Evolutionary conservation across 2,797 vertebrate species (phyloP).

Genomic region (Urophycis tenuis): DNA sequence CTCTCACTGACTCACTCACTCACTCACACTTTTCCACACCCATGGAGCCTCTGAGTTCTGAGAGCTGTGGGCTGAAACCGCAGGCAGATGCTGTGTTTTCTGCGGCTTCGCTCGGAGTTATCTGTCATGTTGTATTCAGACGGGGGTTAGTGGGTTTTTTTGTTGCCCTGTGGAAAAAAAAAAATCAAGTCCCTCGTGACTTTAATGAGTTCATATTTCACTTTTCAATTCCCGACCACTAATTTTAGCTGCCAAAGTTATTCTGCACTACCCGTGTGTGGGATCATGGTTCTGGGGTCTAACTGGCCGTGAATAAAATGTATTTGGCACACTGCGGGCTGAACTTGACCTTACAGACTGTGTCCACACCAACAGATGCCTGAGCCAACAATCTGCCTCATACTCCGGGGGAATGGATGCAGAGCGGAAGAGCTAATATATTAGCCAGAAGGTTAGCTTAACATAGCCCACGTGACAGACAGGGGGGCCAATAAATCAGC

Average conservation of each 20-base stretch:
- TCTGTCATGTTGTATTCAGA: not conserved
- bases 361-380: not conserved
- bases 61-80: not conserved
- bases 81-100: not conserved
- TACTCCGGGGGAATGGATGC: not conserved
- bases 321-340: not conserved
- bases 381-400: not conserved
- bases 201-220: not conserved
- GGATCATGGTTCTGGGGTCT: not conserved
- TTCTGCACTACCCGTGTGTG: too few relatives aligned
- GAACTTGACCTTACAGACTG: not conserved
- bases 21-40: too few relatives aligned
- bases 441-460: not conserved
- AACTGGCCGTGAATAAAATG: not conserved
- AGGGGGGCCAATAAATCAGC: not conserved
- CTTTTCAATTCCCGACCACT: not conserved
- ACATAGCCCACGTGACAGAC: not conserved
- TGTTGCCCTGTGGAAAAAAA: not conserved
- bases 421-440: not conserved
- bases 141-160: not conserved
- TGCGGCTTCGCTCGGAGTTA: not conserved
- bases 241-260: not conserved
- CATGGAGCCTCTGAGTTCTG: not conserved
- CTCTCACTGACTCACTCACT: too few relatives aligned
- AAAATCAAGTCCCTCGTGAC: not conserved